A percentile compares a stretch with the other conserved stretches of the same genome.
Evolutionary conservation across 2,113 vertebrate genomes (phyloP).

Genomic region (Strigops habroptila): DNA sequence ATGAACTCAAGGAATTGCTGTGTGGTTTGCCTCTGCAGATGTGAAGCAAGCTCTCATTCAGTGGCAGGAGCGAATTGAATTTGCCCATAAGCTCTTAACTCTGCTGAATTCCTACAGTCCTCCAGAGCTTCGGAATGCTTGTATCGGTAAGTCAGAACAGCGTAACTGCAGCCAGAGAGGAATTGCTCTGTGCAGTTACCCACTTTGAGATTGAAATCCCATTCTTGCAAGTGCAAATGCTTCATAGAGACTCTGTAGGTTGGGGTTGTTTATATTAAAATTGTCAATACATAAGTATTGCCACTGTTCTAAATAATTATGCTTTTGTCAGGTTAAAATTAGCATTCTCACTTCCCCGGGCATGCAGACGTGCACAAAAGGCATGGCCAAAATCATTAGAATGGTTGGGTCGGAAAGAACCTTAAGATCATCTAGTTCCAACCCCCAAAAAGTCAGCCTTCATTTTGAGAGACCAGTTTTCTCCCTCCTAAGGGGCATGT

Average conservation of each 20-base stretch:
- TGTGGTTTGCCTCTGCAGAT: constrained; percentile 78
- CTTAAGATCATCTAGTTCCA: background rate
- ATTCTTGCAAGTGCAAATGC: background rate
- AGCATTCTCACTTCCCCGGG: background rate
- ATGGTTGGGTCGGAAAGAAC: background rate
- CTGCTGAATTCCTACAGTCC: constrained; percentile 99
- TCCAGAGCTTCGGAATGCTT: constrained; percentile 92
- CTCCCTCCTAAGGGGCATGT: background rate
- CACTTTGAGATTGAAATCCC: background rate
- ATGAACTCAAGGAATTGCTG: background rate
- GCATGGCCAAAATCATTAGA: background rate
- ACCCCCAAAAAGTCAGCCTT: background rate
- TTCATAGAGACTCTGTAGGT: background rate
- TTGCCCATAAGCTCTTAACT: constrained; percentile 98
- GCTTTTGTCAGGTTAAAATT: background rate
- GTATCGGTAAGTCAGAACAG: constrained; percentile 82
- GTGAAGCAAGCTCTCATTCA: constrained; percentile 99
- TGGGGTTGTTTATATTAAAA: fast-evolving
- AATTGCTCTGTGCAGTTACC: background rate
- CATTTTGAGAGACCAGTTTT: background rate
- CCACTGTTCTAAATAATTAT: background rate
- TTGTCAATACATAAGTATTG: no score
- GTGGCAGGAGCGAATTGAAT: constrained; percentile 99
- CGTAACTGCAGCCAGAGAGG: background rate
- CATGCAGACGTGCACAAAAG: background rate